Conservation (phyloP, 2,888 invertebrate genomes). For the Drosophila seclusa region DNA sequence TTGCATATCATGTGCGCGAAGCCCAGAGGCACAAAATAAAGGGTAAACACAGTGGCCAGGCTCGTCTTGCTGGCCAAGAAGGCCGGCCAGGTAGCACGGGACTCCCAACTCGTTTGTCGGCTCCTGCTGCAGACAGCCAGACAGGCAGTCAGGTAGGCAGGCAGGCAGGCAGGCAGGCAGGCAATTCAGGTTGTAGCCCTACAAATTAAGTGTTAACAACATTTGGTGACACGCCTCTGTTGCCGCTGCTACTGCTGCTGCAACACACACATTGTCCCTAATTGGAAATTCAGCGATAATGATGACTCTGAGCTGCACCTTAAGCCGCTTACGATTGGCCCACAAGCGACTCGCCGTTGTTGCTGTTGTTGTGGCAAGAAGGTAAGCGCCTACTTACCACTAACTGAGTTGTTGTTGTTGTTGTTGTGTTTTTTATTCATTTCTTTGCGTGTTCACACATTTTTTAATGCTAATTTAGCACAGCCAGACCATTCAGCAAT, state of each 20-base stretch:
- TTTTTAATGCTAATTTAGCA: conserved; percentile 15
- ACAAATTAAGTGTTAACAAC: conserved; percentile 77
- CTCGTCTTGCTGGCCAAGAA: background rate
- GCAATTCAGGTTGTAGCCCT: conserved; percentile 45
- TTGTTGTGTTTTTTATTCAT: background rate
- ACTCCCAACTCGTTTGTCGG: conserved; percentile 11
- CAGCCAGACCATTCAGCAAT: background rate
- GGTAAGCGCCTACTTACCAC: conserved; percentile 6
- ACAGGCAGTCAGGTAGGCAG: background rate
- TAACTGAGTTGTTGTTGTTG: conserved; percentile 10
- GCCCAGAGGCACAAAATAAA: conserved; percentile 21
- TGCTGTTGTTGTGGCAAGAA: background rate
- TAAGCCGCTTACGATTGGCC: conserved; percentile 34
- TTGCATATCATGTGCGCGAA: conserved; percentile 64
- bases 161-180: background rate
- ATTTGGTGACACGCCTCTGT: conserved; percentile 64
- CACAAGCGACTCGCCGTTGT: background rate
- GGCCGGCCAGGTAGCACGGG: conserved; percentile 55
- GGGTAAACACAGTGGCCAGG: conserved; percentile 61
- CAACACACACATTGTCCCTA: conserved; percentile 23
- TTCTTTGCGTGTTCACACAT: conserved; percentile 6
- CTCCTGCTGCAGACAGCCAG: conserved; percentile 10
- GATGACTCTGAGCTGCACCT: conserved; percentile 46
- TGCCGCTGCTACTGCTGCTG: conserved; percentile 9
- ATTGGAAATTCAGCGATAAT: conserved; percentile 71